Base-by-base conservation (phyloP, 2,888 invertebrate species). In the Asteroscopus sphinx region DNA sequence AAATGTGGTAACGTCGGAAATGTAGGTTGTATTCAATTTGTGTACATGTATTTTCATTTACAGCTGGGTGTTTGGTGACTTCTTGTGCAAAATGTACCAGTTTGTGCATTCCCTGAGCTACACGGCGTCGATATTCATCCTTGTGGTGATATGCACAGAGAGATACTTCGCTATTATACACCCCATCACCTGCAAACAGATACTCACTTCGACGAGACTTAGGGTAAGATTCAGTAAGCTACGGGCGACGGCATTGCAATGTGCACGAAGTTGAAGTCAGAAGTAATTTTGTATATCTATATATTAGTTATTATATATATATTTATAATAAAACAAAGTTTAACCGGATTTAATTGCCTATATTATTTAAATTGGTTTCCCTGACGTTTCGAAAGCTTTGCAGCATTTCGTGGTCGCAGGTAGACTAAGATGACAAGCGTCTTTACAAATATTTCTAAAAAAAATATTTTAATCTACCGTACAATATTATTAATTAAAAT, bases 41-140 rank as follows among this genome's bases (percentile, higher is more conserved):
- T 40, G 25, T 61, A 45, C 42, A 26, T 55, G 11, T 48, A 37
- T 51, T 74, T 67, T 70, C 81, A 80, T 68, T 69, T 95, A 94
- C 95, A 97, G 97, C 79, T 97, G 97, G 97, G 96, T 96, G 52
- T 96, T 97, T 68, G 98, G 98, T 2, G 96, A 96, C 80, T 97
- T 98, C 81, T 94, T 98, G 67, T 99, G 98, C 92, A 98, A 98
- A 87, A 96, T 98, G 96, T 98, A 98, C 91, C 97, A 98, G 93
- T 98, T 98, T 85, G 96, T 98, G 15, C 97, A 98, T 86, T 97
- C 97, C 11, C 92, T 98, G 72, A 98, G 98, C 85, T 98, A 98
- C 90, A 98, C 98, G 1, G 98, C 98, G 1, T 98, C 98, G 13
- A 97, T 98, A 77, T 96, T 98, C 82, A 98, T 98, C 68, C 92